Evolutionary conservation across 2,888 invertebrate genomes (phyloP), one percentile per base, ranked within the genome.

Genomic region (Eubasilissa splendida): DNA sequence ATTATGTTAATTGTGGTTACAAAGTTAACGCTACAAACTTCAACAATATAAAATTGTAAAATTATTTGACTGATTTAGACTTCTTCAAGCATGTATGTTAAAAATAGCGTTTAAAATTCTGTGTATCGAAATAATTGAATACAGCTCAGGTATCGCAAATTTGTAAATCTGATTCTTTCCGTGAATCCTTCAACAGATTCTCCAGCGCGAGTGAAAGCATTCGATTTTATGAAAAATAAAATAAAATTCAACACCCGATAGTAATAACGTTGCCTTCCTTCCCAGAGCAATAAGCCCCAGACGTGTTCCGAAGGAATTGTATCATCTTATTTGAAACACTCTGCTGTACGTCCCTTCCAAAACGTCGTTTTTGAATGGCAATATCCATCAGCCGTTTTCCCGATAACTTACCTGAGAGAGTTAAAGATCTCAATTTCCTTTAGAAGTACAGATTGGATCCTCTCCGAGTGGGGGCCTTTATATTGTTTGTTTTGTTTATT

Each of bases 221-320:
- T 50, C n/a, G 12, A 52, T 68, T 68, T 68, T 68, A 68, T 68
- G 68, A 68, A 68, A 68, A 68, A 68, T 68, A 68, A 52, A 68
- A 68, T 68, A 68, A 68, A 68, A 68, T 68, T 50, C 68, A 68
- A 68, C 68, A 52, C 68, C 68, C 63, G 63, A 63, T 63, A 63
- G 63, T 33, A n/a, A 50, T 50, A 68, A 50, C 52, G 42, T 42
- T 42, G 50, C 68, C 68, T 68, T 50, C 33, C 63, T 63, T 63
- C 33, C 50, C 50, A 8, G 52, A 68, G 68, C 68, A 68, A 68
- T 68, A 68, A 68, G 68, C 68, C 10, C 50, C 68, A 68, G 68
- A 68, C 68, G 68, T 52, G 68, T 68, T 68, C 68, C n/a, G 42
- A 3, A 68, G 50, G 68, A 68, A 68, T 50, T 68, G 68, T 68